Conservation (phyloP, 2,113 vertebrate species). For the Progne subis region DNA sequence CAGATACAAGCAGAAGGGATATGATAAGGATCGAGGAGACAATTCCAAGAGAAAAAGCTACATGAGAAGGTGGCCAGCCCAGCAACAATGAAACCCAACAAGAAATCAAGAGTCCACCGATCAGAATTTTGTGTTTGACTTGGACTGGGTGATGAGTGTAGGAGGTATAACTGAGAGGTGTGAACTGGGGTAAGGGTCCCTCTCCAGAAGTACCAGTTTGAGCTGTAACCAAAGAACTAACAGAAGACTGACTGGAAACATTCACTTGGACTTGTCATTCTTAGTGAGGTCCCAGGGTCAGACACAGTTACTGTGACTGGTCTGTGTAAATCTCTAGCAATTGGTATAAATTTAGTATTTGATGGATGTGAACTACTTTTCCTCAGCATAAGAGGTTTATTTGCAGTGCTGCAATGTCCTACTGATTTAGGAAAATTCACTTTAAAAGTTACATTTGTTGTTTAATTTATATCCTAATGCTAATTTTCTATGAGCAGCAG, state of each 20-base stretch:
- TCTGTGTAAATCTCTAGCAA: neutral
- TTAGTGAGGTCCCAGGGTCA: fast-evolving
- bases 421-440: neutral
- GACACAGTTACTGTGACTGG: fast-evolving
- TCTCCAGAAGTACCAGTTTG: fast-evolving
- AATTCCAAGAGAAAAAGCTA: neutral
- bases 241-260: neutral
- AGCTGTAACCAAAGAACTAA: neutral
- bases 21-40: neutral
- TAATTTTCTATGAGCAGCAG: neutral
- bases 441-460: neutral
- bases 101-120: neutral
- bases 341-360: neutral
- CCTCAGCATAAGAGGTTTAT: neutral
- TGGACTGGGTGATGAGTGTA: neutral
- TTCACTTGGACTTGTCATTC: neutral
- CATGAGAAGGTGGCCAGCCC: neutral
- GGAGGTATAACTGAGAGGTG: fast-evolving
- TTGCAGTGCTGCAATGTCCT: neutral
- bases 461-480: neutral
- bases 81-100: neutral
- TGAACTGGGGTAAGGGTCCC: neutral
- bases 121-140: neutral
- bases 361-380: neutral
- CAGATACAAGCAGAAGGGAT: fast-evolving